phyloP scores from a whole-genome alignment of 2,113 vertebrate genomes.

The Ranitomeya imitator region DNA sequence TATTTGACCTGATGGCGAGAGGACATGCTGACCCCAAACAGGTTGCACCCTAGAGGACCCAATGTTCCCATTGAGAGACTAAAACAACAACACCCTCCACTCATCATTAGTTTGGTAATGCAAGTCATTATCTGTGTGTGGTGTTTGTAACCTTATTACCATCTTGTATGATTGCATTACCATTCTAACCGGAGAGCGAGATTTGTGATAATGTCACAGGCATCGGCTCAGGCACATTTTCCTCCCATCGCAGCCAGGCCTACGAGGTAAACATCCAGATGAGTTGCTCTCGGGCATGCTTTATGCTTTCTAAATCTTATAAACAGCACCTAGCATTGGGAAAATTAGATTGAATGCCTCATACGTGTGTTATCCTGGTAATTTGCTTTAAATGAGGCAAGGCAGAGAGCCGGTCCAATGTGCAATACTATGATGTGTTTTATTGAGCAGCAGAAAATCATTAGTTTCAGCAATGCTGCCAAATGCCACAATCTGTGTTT shows the following conservation, averaged over 20 bases:
- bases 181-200: slow-evolving; percentile 31
- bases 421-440: slow-evolving; percentile 53
- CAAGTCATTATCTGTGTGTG: slow-evolving; percentile 39
- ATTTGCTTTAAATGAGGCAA: slow-evolving; percentile 27
- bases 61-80: slow-evolving; percentile 28
- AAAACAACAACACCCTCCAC: background rate
- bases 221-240: slow-evolving; percentile 32
- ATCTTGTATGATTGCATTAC: slow-evolving; percentile 48
- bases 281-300: background rate
- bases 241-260: slow-evolving; percentile 17
- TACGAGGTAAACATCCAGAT: slow-evolving; percentile 13
- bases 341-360: slow-evolving; percentile 18
- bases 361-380: slow-evolving; percentile 5
- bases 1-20: background rate
- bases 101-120: slow-evolving; percentile 18
- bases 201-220: slow-evolving; percentile 40
- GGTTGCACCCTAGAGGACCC: background rate
- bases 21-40: background rate
- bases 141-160: slow-evolving; percentile 33
- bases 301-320: slow-evolving; percentile 34
- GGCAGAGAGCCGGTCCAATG: slow-evolving; percentile 23
- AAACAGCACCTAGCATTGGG: background rate
- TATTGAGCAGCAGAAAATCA: slow-evolving; percentile 51
- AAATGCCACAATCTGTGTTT: background rate
- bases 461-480: slow-evolving; percentile 12